phyloP scores from a whole-genome alignment of 2,888 invertebrate genomes.

The Patella pellucida region DNA sequence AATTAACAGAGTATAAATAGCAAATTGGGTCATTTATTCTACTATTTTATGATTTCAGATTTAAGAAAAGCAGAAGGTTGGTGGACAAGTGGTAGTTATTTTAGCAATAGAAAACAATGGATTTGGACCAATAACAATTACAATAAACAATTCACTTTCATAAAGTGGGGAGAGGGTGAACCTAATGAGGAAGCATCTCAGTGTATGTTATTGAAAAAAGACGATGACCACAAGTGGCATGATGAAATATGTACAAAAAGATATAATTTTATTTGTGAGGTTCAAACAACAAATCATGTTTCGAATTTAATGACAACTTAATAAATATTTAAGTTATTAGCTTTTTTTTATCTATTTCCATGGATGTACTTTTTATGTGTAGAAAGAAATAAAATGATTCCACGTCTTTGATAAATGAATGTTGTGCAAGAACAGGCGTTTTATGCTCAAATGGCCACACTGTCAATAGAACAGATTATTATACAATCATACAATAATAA shows the following conservation, averaged over 20 bases:
- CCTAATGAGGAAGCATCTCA: conserved; percentile 53
- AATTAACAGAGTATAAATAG: too few relatives aligned
- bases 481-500: too few relatives aligned
- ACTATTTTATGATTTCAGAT: conserved; percentile 35
- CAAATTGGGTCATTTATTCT: too few relatives aligned
- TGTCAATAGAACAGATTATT: too few relatives aligned
- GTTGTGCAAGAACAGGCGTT: too few relatives aligned
- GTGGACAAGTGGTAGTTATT: conserved; percentile 64
- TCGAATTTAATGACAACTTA: background rate
- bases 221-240: conserved; percentile 54
- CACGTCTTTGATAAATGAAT: too few relatives aligned
- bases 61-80: conserved; percentile 45
- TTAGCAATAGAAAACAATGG: conserved; percentile 56
- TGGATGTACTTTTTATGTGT: too few relatives aligned
- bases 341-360: too few relatives aligned
- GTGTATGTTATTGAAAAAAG: conserved; percentile 53
- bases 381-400: too few relatives aligned
- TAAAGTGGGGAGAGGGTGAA: conserved; percentile 59
- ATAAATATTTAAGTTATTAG: background rate
- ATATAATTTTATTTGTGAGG: conserved; percentile 60
- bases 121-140: conserved; percentile 58
- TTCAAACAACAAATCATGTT: background rate
- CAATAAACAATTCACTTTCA: conserved; percentile 52
- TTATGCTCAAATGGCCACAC: too few relatives aligned
- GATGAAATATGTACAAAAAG: conserved; percentile 54